Conservation (phyloP, 2,888 invertebrate species). For the Furcula furcula region DNA sequence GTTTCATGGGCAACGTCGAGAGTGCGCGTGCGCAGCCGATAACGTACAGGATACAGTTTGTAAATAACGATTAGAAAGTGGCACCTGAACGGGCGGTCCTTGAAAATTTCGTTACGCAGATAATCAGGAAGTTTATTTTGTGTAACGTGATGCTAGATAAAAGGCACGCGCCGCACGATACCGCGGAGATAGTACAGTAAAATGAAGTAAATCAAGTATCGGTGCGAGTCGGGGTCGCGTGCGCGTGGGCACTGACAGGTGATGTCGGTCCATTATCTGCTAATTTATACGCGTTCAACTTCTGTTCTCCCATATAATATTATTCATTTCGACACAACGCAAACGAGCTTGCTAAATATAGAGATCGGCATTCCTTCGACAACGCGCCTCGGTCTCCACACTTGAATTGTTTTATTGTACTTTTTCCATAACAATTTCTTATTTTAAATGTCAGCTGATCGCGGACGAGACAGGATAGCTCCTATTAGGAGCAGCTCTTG, state of each 20-base stretch:
- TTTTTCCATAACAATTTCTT: conserved; percentile 59
- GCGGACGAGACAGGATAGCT: conserved; percentile 29
- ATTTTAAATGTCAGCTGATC: conserved; percentile 57
- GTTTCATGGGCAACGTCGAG: conserved; percentile 52
- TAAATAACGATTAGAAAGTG: conserved; percentile 66
- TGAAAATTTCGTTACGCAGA: conserved; percentile 52
- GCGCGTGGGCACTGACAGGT: conserved; percentile 64
- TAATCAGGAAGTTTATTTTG: conserved; percentile 55
- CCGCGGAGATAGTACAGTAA: conserved; percentile 45
- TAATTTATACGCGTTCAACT: conserved; percentile 74
- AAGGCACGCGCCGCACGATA: conserved; percentile 48
- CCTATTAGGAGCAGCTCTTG: conserved; percentile 55
- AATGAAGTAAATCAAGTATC: conserved; percentile 47
- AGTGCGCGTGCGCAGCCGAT: conserved; percentile 39
- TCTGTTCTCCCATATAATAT: conserved; percentile 71
- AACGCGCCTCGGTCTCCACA: conserved; percentile 58
- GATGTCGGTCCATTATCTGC: conserved; percentile 69
- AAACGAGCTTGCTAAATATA: conserved; percentile 75
- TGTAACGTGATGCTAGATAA: conserved; percentile 41
- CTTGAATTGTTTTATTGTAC: conserved; percentile 64
- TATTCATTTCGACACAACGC: conserved; percentile 67
- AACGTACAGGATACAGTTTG: conserved; percentile 58
- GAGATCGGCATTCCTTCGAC: conserved; percentile 63
- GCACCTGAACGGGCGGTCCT: conserved; percentile 48
- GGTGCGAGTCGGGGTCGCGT: conserved; percentile 40